These are phyloP conservation scores for Synanthedon formicaeformis DNA, from an alignment of 2,888 invertebrate genomes.

Conservation along the genomic window DNA sequence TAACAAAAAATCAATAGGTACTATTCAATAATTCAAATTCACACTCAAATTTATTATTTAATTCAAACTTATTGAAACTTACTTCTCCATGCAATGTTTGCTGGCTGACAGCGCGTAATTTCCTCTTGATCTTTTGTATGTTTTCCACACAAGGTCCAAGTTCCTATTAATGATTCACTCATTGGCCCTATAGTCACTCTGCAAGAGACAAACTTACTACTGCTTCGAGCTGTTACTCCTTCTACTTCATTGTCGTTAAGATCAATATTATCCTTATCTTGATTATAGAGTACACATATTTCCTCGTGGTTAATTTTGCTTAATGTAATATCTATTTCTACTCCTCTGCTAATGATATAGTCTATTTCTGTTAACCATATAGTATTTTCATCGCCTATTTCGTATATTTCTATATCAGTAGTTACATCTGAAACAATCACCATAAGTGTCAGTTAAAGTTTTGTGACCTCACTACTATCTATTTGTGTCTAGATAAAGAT, in stretches of 20 bases:
- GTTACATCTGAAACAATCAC: too few relatives aligned
- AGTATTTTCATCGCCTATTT: neutral
- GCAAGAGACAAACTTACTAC: constrained; percentile 19
- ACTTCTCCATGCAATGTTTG: constrained; percentile 21
- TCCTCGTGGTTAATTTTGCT: constrained; percentile 13
- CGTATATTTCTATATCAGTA: too few relatives aligned
- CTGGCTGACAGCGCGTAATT: constrained; percentile 17
- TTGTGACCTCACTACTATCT: too few relatives aligned
- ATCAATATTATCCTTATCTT: neutral
- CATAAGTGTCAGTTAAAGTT: too few relatives aligned
- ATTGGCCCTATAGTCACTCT: constrained; percentile 21
- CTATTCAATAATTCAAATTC: neutral
- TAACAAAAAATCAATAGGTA: neutral
- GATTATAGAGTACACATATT: constrained; percentile 12
- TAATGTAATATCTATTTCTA: constrained; percentile 13
- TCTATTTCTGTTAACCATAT: constrained; percentile 5
- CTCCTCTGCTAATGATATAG: neutral
- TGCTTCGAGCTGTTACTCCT: constrained; percentile 12
- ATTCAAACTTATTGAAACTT: neutral
- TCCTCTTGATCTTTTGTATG: constrained; percentile 7
- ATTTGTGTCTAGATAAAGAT: too few relatives aligned
- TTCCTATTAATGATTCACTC: constrained; percentile 13
- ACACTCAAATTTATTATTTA: neutral
- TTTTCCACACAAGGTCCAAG: constrained; percentile 18
- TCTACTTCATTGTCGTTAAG: neutral